These are phyloP conservation scores for Bombycilla garrulus DNA, from an alignment of 2,113 vertebrate species.

Conservation along the genomic window DNA sequence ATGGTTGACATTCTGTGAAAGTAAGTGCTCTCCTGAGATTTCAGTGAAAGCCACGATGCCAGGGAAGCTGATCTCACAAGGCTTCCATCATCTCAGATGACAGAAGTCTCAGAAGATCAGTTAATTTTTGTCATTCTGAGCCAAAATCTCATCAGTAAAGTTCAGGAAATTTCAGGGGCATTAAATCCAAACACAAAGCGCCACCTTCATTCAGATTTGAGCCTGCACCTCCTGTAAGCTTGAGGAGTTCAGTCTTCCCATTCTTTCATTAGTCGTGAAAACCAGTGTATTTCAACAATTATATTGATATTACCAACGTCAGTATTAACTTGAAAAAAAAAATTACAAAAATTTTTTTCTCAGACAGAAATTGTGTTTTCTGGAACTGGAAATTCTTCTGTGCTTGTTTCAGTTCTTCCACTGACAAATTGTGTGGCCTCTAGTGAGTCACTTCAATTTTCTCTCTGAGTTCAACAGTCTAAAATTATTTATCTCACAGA, in stretches of 20 bases:
- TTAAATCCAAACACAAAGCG: background rate
- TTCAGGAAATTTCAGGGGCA: conserved; percentile 32
- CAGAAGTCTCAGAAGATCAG: conserved; percentile 60
- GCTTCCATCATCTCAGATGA: conserved; percentile 58
- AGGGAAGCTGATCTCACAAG: conserved; percentile 65
- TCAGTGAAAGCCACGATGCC: conserved; percentile 23
- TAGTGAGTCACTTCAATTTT: background rate
- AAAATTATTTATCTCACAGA: conserved; percentile 45
- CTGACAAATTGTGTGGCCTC: conserved; percentile 6
- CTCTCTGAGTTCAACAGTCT: background rate
- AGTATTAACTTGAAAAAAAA: background rate
- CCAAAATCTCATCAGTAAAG: conserved; percentile 39
- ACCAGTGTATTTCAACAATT: background rate
- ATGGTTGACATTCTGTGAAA: conserved; percentile 49
- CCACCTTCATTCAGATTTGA: background rate
- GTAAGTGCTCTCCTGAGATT: conserved; percentile 48
- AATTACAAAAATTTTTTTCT: background rate
- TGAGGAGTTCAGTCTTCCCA: background rate
- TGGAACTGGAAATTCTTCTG: conserved; percentile 2
- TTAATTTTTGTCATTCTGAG: conserved; percentile 45
- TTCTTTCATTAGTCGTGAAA: background rate
- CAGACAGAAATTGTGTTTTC: background rate
- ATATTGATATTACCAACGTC: background rate
- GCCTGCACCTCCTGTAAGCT: background rate
- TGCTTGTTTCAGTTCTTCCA: conserved; percentile 18